Evolutionary conservation across 2,797 vertebrate species (phyloP).

Genomic region (Sebastes minor): DNA sequence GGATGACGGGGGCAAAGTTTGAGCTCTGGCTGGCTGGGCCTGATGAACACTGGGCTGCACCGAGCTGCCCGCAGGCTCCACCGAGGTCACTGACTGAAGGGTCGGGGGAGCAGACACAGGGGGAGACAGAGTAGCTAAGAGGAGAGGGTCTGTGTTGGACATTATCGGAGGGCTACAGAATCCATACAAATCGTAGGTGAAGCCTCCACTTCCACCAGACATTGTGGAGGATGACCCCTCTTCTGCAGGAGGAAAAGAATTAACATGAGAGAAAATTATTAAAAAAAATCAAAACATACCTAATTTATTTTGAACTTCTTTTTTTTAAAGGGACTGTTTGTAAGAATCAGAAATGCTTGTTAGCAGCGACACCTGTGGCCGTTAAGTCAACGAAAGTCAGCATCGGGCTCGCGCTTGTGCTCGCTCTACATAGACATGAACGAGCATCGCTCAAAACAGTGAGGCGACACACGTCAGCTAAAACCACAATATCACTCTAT

Average conservation of each 20-base stretch:
- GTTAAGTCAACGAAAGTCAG: no score
- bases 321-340: no score
- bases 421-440: no score
- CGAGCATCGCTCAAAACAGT: no score
- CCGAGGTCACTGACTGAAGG: conserved; percentile 57
- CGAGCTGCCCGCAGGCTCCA: conserved; percentile 46
- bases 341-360: no score
- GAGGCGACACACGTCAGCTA: no score
- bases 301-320: not conserved
- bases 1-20: conserved; percentile 55
- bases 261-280: not conserved
- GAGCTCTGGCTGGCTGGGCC: conserved; percentile 55
- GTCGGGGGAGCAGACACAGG: conserved; percentile 70
- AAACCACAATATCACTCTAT: no score
- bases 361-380: no score
- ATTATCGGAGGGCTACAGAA: conserved; percentile 81
- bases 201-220: conserved; percentile 82
- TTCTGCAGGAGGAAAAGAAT: conserved; percentile 54
- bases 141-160: conserved; percentile 80
- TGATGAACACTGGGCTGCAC: conserved; percentile 60
- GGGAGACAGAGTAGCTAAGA: conserved; percentile 74
- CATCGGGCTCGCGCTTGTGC: no score
- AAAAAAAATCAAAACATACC: rapidly evolving
- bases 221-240: conserved; percentile 81
- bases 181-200: conserved; percentile 76